Evolutionary conservation across 1,140 invertebrate species (phyloP).

Genomic region (Heliothis virescens): DNA sequence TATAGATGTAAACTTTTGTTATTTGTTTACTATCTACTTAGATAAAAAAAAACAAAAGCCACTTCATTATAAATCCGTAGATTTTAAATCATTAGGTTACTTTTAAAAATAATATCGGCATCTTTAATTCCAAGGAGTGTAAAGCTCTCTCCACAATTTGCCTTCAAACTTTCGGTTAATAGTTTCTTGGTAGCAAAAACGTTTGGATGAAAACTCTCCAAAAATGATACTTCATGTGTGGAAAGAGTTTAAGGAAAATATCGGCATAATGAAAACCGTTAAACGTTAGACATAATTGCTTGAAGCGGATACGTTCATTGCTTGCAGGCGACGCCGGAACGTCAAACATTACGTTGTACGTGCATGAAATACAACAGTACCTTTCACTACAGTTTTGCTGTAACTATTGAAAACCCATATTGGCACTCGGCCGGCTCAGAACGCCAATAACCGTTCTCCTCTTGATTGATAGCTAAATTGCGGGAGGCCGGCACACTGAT

Average conservation of each 20-base stretch:
- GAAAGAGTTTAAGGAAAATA: conserved; percentile 5
- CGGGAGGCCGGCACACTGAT: conserved; percentile 81
- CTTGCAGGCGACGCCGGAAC: conserved; percentile 13
- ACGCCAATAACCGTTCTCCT: conserved; percentile 65
- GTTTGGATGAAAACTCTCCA: no score
- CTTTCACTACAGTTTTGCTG: conserved; percentile 68
- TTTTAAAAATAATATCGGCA: no score
- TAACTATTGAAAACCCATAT: conserved; percentile 70
- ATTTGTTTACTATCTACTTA: no score
- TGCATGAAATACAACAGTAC: conserved; percentile 35
- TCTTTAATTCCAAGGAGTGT: no score
- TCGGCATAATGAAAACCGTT: neutral
- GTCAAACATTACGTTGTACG: conserved; percentile 32
- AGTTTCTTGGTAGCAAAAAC: no score
- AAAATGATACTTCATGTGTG: neutral
- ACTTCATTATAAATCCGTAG: no score
- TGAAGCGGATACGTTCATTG: conserved; percentile 16
- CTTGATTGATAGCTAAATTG: conserved; percentile 87
- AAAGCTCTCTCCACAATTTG: no score
- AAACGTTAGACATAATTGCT: conserved; percentile 28
- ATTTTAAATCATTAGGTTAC: no score
- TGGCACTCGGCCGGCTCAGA: conserved; percentile 37
- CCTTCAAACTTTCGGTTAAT: no score
- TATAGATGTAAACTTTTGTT: no score
- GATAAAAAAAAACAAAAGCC: no score